Evolutionary conservation across 2,888 invertebrate genomes (phyloP), one percentile per base, ranked within the genome.

Genomic region (Acleris laterana): DNA sequence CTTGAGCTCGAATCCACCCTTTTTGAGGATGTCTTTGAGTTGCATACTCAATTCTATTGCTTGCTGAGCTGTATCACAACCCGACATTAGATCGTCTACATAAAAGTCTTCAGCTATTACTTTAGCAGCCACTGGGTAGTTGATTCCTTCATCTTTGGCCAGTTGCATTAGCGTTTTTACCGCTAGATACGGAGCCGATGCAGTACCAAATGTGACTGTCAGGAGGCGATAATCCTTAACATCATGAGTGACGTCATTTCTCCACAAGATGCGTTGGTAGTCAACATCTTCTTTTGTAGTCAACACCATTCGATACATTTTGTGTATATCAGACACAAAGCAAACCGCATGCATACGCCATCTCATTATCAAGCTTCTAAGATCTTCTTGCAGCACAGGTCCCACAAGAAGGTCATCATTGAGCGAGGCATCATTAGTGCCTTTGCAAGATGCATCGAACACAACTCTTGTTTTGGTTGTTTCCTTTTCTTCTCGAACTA

Each of bases 401-500:
- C 77, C 77, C 0, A 69, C 59, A 5, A 76, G 52, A 6, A 77
- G 60, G 7, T 71, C 68, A 5, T 76, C 76, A 55, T 78, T 77
- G 5, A 78, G 60, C 6, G 72, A 73, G 1, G 69, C n/a, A 13
- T 60, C 63, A 6, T 65, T 62, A 9, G 38, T 49, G 2, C 60
- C 63, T n/a, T 50, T 58, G 1, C 68, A 51, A 0, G 70, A 71
- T 1, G 63, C 70, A 55, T 71, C 63, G 44, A 72, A 71, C n/a
- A n/a, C n/a, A n/a, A n/a, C n/a, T n/a, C n/a, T n/a, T n/a, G n/a
- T n/a, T n/a, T n/a, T n/a, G n/a, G 71, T 69, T 19, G 70, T 62
- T 4, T 56, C 59, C 17, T 53, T 56, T 11, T 69, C 68, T 17
- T 61, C 62, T 38, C 60, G 69, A 4, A 71, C 22, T 3, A 74